Percentiles rank a stretch among this genome's conserved stretches.
These are phyloP conservation scores for Platichthys flesus DNA, from an alignment of 2,113 vertebrate genomes.

Conservation along the genomic window DNA sequence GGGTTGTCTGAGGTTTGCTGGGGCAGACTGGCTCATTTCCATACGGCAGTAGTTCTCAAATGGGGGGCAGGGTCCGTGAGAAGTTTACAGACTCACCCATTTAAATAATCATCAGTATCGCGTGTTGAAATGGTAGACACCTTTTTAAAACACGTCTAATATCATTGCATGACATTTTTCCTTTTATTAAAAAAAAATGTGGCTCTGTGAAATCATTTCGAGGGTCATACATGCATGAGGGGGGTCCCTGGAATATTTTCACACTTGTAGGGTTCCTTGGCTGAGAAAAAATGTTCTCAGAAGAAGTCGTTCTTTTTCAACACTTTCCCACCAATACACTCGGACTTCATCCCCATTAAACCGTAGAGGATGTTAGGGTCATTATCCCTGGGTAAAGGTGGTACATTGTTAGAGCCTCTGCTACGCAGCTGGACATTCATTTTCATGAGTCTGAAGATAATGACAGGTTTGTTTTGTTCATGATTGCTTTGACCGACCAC, in stretches of 20 bases:
- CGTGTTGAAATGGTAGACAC: too few relatives aligned
- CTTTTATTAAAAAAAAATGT: too few relatives aligned
- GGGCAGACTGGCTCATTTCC: neutral
- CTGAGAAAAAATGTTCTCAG: too few relatives aligned
- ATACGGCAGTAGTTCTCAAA: neutral
- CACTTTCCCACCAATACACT: neutral
- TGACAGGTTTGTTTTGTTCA: conserved; percentile 5
- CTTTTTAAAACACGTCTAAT: neutral
- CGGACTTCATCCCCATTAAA: neutral
- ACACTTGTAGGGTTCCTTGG: too few relatives aligned
- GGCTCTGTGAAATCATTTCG: too few relatives aligned
- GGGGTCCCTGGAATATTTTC: too few relatives aligned
- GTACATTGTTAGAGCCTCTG: neutral
- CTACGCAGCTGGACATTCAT: conserved; percentile 33
- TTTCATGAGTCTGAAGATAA: conserved; percentile 6
- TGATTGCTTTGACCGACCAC: conserved; percentile 28
- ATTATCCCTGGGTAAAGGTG: neutral
- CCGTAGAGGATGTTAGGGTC: too few relatives aligned
- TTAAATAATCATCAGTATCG: too few relatives aligned
- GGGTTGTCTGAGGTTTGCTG: neutral
- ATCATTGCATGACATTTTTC: neutral
- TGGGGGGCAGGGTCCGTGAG: too few relatives aligned
- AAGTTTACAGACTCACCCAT: too few relatives aligned
- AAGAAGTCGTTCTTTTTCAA: too few relatives aligned
- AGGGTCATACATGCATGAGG: too few relatives aligned